A percentile compares a stretch with the other conserved stretches of the same genome.
phyloP scores from a whole-genome alignment of 2,113 vertebrate genomes.

The Centropristis striata region DNA sequence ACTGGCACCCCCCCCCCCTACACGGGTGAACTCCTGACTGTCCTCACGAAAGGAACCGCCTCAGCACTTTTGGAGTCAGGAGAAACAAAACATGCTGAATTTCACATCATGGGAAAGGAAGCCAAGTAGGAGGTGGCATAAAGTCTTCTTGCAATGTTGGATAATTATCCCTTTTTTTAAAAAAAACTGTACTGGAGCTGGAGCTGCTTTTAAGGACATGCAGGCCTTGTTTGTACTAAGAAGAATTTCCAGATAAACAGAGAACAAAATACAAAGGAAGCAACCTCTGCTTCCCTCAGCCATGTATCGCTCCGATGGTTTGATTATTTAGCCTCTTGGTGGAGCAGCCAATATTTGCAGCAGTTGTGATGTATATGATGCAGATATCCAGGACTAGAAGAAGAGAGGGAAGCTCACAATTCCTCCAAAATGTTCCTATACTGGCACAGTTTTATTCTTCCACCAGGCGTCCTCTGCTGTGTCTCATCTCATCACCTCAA shows the following conservation, averaged over 20 bases:
- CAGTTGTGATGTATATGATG: too few species aligned
- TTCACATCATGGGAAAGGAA: not conserved
- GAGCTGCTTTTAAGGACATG: not conserved
- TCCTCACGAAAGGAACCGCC: constrained; percentile 25
- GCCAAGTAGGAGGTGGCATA: not conserved
- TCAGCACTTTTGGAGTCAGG: constrained; percentile 37
- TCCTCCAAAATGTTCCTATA: too few species aligned
- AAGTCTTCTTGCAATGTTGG: not conserved
- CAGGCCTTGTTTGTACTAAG: not conserved
- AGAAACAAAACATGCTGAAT: constrained; percentile 22
- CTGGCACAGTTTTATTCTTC: too few species aligned
- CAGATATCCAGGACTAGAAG: too few species aligned
- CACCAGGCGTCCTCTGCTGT: too few species aligned
- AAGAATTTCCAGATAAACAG: not conserved
- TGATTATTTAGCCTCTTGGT: too few species aligned
- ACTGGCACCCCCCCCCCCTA: not conserved
- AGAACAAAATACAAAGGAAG: not conserved
- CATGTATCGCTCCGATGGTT: too few species aligned
- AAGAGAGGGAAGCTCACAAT: too few species aligned
- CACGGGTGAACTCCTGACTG: constrained; percentile 14
- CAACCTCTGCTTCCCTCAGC: too few species aligned
- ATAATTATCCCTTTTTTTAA: not conserved
- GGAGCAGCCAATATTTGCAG: too few species aligned
- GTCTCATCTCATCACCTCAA: too few species aligned
- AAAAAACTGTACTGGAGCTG: not conserved